Percentiles rank a stretch among this genome's conserved stretches.
Conservation (phyloP, 2,797 vertebrate genomes). For the Phoebastria nigripes region DNA sequence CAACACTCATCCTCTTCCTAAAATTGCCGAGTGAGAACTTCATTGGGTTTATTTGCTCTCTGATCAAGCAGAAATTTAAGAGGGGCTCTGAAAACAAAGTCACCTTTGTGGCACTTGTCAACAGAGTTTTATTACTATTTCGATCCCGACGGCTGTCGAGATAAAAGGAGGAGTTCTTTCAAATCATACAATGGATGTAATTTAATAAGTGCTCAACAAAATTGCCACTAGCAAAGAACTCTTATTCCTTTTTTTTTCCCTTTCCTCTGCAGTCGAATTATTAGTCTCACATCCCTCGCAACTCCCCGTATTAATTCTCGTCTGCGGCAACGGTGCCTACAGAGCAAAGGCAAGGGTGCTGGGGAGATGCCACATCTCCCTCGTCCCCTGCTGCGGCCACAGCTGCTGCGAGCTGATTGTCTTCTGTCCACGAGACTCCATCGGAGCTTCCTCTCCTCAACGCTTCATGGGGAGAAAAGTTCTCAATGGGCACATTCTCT, state of each 20-base stretch:
- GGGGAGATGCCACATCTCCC: not conserved
- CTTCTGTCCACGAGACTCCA: not conserved
- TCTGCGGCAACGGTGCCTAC: not conserved
- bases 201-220: not conserved
- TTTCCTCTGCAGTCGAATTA: not conserved
- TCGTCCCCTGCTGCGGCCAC: fast-evolving
- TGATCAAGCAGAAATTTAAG: constrained; percentile 52
- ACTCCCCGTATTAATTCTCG: not conserved
- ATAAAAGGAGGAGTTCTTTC: constrained; percentile 33
- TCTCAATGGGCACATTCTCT: not conserved
- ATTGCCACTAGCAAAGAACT: not conserved
- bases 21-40: not conserved
- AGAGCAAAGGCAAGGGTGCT: not conserved
- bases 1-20: not conserved
- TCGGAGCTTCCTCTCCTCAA: not conserved
- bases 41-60: not conserved
- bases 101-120: constrained; percentile 51
- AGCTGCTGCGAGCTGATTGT: too few relatives aligned
- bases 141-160: not conserved
- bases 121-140: constrained; percentile 39
- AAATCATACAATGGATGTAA: constrained; percentile 31
- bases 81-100: constrained; percentile 41
- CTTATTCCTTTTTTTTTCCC: not conserved
- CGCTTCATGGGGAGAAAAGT: not conserved
- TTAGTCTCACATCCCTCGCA: not conserved